Base-by-base conservation (phyloP, 2,888 invertebrate species). In the Hanleya hanleyi region DNA sequence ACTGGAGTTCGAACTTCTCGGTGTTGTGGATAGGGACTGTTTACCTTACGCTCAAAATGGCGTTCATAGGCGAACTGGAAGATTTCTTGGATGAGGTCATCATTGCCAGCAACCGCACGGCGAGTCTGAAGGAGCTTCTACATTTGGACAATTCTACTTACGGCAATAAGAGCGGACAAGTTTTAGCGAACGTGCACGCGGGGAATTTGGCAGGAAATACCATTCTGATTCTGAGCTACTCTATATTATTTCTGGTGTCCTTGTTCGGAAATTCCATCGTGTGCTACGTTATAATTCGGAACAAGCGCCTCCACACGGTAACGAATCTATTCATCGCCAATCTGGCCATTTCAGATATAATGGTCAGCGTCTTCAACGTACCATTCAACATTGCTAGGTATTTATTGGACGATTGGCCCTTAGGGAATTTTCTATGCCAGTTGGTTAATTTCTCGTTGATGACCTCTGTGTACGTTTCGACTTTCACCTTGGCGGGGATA, bases 401-500 rank as follows among this genome's bases (percentile, higher is more conserved):
- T 37, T 79, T 91, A 33, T 69, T 91, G 66, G 83, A 85, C 6
- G 90, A 91, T 51, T 92, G 92, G 92, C 90, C 90, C 3, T 91
- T 92, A 76, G 92, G 92, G 0, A 80, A 84, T 18, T 82, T 89
- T 50, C 84, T 91, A 77, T 92, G 92, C 78, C 87, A 87, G 38
- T 75, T 90, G 50, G 88, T 91, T 35, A 91, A 91, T 61, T 89
- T 91, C 69, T 88, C 91, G 2, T 87, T 91, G 66, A 90, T 91
- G 69, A 84, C 88, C 9, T 89, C 90, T 2, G 90, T 90, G 1
- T 91, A 91, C 79, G 91, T 91, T 26, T 91, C 91, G 0, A 91
- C 91, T 2, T 90, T 91, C 77, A 92, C 91, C 0, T 88, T 92
- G 86, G 89, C 89, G 6, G 89, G 88, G 32, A 91, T 92, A 61